Conservation (phyloP, 2,797 vertebrate genomes). For the Halcyon leucocephala region DNA sequence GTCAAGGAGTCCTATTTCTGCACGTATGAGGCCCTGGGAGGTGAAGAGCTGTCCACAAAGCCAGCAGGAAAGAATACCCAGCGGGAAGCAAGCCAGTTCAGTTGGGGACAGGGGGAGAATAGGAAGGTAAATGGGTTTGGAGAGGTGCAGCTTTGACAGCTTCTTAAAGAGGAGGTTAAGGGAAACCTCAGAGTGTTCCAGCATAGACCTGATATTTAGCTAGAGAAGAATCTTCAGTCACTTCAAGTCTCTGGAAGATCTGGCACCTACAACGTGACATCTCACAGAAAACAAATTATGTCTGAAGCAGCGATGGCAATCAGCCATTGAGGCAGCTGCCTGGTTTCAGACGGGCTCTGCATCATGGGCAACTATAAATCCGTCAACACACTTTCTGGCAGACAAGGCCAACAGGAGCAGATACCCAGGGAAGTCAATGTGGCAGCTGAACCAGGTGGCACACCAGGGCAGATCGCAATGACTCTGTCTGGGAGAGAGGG, state of each 20-base stretch:
- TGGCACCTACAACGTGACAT: background rate
- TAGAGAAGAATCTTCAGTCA: background rate
- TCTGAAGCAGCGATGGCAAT: background rate
- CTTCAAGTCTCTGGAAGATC: background rate
- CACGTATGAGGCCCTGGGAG: background rate
- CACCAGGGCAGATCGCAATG: background rate
- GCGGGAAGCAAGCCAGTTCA: background rate
- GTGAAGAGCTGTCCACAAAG: background rate
- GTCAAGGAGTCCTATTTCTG: background rate
- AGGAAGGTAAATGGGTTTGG: background rate
- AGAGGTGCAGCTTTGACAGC: background rate
- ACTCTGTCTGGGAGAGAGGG: background rate
- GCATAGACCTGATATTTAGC: background rate
- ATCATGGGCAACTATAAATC: background rate
- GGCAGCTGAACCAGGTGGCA: rapidly evolving
- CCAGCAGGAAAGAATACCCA: background rate
- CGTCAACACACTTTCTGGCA: background rate
- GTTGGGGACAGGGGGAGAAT: background rate
- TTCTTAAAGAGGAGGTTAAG: background rate
- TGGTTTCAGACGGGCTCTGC: background rate
- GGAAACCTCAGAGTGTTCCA: background rate
- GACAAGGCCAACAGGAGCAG: background rate
- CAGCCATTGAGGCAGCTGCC: background rate
- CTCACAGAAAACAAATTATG: background rate
- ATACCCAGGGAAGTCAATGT: background rate